These are phyloP conservation scores for Phaetusa simplex DNA, from an alignment of 2,113 vertebrate species.

Conservation along the genomic window DNA sequence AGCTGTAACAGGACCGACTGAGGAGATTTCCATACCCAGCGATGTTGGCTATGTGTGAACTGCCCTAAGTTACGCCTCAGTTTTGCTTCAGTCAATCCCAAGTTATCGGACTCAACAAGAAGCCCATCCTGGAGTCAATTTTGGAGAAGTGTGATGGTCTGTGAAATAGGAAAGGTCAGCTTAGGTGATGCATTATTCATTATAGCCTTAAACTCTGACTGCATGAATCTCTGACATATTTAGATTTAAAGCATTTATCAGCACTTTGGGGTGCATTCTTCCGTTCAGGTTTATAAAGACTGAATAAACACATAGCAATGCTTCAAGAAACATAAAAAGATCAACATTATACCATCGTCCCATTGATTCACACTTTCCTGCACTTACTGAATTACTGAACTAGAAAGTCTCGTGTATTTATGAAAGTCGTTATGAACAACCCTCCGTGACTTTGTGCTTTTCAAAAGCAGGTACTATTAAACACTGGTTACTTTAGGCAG, in stretches of 20 bases:
- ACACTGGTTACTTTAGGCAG: neutral
- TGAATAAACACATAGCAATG: neutral
- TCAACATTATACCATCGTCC: neutral
- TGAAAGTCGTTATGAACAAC: neutral
- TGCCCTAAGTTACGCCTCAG: rapidly evolving
- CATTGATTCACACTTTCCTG: neutral
- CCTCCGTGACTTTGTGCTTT: neutral
- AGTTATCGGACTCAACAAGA: neutral
- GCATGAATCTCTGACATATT: neutral
- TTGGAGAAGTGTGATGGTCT: neutral
- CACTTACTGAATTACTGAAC: neutral
- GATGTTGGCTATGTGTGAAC: neutral
- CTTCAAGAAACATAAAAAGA: neutral
- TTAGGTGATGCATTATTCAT: conserved; percentile 15
- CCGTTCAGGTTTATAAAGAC: neutral
- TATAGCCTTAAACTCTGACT: neutral
- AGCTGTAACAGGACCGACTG: neutral
- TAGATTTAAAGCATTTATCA: neutral
- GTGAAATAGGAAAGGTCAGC: conserved; percentile 18
- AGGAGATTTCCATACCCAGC: neutral
- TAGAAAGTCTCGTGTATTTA: neutral
- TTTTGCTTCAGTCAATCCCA: neutral
- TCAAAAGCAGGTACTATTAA: neutral
- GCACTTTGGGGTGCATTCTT: neutral
- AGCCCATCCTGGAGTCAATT: neutral